Conservation (phyloP, 2,888 invertebrate genomes). For the Agrochola macilenta region DNA sequence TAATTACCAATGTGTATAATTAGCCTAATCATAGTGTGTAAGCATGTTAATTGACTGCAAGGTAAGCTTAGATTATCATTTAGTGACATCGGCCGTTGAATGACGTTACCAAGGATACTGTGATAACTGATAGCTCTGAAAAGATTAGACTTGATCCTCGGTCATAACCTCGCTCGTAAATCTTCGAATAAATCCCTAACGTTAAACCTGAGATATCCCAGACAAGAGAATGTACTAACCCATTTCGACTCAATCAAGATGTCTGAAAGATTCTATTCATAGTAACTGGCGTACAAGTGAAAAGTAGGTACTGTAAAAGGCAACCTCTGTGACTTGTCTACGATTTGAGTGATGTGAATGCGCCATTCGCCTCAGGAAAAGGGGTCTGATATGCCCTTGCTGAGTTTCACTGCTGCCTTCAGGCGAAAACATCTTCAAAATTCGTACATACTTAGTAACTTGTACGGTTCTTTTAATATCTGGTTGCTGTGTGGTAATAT, state of each 20-base stretch:
- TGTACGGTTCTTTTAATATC: conserved; percentile 49
- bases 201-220: conserved; percentile 53
- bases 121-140: conserved; percentile 32
- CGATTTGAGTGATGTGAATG: conserved; percentile 68
- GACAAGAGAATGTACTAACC: conserved; percentile 52
- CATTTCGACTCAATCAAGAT: conserved; percentile 64
- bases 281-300: conserved; percentile 59
- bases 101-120: not conserved
- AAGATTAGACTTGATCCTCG: conserved; percentile 45
- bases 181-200: conserved; percentile 51
- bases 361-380: conserved; percentile 67
- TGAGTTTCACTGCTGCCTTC: conserved; percentile 56
- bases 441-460: conserved; percentile 27
- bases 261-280: conserved; percentile 57
- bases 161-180: conserved; percentile 53
- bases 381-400: conserved; percentile 49
- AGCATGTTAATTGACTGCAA: conserved; percentile 28
- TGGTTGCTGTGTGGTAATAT: conserved; percentile 19
- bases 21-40: conserved; percentile 42
- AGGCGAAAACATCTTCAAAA: conserved; percentile 50
- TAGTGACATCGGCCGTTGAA: not conserved
- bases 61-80: conserved; percentile 30
- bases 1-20: conserved; percentile 50
- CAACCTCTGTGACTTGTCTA: conserved; percentile 52
- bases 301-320: conserved; percentile 61